Evolutionary conservation across 2,888 invertebrate genomes (phyloP).

Genomic region (Pseudococcus viburni): DNA sequence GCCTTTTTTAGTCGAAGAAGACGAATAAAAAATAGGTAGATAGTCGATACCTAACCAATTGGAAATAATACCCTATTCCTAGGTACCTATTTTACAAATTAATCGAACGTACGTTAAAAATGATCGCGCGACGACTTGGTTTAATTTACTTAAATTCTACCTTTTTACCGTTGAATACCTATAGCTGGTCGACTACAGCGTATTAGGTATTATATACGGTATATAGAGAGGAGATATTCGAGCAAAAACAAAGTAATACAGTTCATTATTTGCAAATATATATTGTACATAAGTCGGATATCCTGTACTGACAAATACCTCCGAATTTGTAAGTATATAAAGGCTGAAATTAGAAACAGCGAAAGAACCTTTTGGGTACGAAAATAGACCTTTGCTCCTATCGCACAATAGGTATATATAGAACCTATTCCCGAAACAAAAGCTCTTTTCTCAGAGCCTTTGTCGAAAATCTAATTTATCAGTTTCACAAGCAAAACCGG

Average conservation of each 20-base stretch:
- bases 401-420: conserved; percentile 63
- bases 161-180: no score
- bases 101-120: no score
- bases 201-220: no score
- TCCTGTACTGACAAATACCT: conserved; percentile 66
- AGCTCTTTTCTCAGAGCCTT: conserved; percentile 66
- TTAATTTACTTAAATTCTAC: no score
- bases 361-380: conserved; percentile 64
- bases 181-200: no score
- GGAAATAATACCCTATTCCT: no score
- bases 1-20: no score
- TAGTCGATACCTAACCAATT: no score
- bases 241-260: conserved; percentile 53
- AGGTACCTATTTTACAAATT: no score
- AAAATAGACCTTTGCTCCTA: conserved; percentile 64
- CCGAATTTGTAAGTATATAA: conserved; percentile 65
- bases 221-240: conserved; percentile 24
- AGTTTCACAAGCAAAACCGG: conserved; percentile 66
- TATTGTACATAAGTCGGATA: conserved; percentile 63
- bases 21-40: no score
- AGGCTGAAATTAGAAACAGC: conserved; percentile 64
- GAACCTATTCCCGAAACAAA: conserved; percentile 63
- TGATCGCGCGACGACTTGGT: no score
- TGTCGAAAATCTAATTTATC: conserved; percentile 66
- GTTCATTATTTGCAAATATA: conserved; percentile 65